A percentile compares a stretch with the other conserved stretches of the same genome.
These are phyloP conservation scores for Anastatus disparis DNA, from an alignment of 1,140 invertebrate genomes.

Conservation along the genomic window DNA sequence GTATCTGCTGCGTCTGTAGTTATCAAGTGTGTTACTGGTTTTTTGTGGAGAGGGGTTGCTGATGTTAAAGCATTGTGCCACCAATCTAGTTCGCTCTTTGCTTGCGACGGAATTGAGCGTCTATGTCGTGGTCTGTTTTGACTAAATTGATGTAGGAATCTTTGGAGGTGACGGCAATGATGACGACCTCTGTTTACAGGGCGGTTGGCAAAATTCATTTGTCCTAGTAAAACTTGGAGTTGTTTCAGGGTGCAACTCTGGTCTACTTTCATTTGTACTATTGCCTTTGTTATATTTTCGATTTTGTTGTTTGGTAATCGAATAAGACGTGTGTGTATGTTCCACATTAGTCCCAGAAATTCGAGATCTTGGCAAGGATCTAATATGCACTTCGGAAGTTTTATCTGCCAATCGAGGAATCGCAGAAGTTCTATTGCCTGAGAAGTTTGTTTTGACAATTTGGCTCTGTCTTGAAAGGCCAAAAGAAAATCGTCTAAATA, in stretches of 20 bases:
- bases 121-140: slow-evolving; percentile 32
- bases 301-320: slow-evolving; percentile 27
- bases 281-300: not conserved
- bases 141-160: slow-evolving; percentile 16
- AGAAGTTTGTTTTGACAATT: slow-evolving; percentile 35
- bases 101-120: not conserved
- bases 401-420: slow-evolving; percentile 44
- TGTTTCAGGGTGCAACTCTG: slow-evolving; percentile 32
- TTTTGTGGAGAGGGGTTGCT: slow-evolving; percentile 22
- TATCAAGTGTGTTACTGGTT: slow-evolving; percentile 29
- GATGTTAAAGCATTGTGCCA: slow-evolving; percentile 11
- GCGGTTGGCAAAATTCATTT: slow-evolving; percentile 42
- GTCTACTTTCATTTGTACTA: not conserved
- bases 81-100: slow-evolving; percentile 33
- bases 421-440: slow-evolving; percentile 47
- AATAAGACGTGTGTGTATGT: slow-evolving; percentile 29
- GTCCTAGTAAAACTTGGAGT: slow-evolving; percentile 31
- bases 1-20: slow-evolving; percentile 43
- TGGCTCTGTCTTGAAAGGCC: slow-evolving; percentile 46
- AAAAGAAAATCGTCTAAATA: slow-evolving; percentile 52
- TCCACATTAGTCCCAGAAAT: slow-evolving; percentile 44
- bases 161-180: slow-evolving; percentile 40
- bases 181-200: slow-evolving; percentile 35
- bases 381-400: slow-evolving; percentile 40
- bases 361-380: slow-evolving; percentile 36